A percentile compares a stretch with the other conserved stretches of the same genome.
These are phyloP conservation scores for Brevipalpus yothersi DNA, from an alignment of 1,140 invertebrate species.

Conservation along the genomic window DNA sequence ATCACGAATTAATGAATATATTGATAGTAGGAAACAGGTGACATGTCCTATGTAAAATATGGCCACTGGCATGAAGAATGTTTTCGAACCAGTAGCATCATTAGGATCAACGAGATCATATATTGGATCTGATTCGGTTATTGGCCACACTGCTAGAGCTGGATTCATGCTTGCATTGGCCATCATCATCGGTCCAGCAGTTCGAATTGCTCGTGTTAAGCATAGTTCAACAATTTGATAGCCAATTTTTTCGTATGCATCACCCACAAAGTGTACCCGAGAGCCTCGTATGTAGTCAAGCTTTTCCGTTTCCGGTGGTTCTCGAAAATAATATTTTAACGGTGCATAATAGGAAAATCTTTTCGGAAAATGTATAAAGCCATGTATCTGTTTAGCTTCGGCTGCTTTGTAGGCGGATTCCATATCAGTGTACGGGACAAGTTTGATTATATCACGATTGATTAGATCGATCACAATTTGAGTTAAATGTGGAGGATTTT, in stretches of 20 bases:
- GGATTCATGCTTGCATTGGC: not conserved
- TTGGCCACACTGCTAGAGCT: not conserved
- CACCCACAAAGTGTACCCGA: not conserved
- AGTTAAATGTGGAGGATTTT: conserved; percentile 5
- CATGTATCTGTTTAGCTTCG: conserved; percentile 7
- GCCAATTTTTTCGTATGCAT: not conserved
- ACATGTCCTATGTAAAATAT: not conserved
- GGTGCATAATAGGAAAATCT: not conserved
- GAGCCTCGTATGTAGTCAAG: not conserved
- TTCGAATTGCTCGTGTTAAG: not conserved
- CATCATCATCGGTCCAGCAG: not conserved
- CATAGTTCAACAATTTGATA: not conserved
- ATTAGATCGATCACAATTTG: not conserved
- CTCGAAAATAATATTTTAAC: not conserved
- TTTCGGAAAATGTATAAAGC: conserved; percentile 6
- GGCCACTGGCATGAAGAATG: not conserved
- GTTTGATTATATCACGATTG: not conserved
- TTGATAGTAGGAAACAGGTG: not conserved
- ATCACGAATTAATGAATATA: not conserved
- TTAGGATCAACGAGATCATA: not conserved
- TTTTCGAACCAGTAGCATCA: not conserved
- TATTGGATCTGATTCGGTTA: not conserved
- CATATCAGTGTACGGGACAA: not conserved
- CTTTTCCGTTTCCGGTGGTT: not conserved
- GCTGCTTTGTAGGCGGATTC: conserved; percentile 7